phyloP scores from a whole-genome alignment of 2,888 invertebrate species.

The Thyatira batis region DNA sequence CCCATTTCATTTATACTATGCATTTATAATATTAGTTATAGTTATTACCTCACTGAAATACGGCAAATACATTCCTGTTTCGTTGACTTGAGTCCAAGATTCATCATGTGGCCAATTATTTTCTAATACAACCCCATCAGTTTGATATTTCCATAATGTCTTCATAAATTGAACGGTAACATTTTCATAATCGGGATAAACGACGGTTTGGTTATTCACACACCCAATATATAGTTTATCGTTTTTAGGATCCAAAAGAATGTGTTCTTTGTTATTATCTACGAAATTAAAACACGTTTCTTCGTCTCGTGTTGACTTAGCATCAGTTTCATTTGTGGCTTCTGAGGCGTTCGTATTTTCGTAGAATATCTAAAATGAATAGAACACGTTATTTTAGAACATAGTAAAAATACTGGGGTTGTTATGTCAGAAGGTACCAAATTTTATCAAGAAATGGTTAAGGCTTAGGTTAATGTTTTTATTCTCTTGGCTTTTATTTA shows the following conservation, averaged over 20 bases:
- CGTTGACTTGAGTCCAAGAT: conserved; percentile 53
- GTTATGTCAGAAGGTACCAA: no score
- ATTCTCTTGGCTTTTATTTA: no score
- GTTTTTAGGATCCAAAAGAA: conserved; percentile 37
- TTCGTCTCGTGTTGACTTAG: conserved; percentile 8
- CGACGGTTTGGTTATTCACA: conserved; percentile 36
- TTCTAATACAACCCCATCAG: conserved; percentile 74
- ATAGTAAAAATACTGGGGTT: no score
- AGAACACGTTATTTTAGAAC: no score
- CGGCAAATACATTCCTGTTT: conserved; percentile 58
- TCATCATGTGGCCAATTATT: conserved; percentile 82
- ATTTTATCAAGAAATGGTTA: no score
- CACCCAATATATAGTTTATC: conserved; percentile 47
- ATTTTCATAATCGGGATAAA: conserved; percentile 59
- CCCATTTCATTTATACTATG: neutral
- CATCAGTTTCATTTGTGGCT: conserved; percentile 20
- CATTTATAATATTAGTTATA: neutral
- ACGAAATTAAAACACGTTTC: conserved; percentile 27
- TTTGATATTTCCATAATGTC: conserved; percentile 49
- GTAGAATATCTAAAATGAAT: neutral
- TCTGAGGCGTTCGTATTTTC: neutral
- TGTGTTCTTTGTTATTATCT: conserved; percentile 33
- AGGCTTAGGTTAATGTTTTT: no score
- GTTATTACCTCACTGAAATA: conserved; percentile 76
- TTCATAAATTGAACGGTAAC: conserved; percentile 42